A percentile compares a stretch with the other conserved stretches of the same genome.
Conservation (phyloP, 2,113 vertebrate genomes). For the Campylomormyrus numenius region DNA sequence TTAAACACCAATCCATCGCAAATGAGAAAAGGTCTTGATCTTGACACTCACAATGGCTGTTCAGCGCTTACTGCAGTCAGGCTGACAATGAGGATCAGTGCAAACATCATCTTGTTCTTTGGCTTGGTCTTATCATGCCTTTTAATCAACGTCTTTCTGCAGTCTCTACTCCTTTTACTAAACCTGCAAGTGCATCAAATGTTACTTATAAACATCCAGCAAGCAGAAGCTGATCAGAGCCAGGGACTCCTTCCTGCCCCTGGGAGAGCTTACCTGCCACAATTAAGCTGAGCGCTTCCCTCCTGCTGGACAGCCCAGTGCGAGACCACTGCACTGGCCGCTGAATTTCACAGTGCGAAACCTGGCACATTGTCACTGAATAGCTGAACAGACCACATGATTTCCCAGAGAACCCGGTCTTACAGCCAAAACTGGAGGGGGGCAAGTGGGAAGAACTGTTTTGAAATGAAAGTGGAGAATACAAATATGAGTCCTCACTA, state of each 20-base stretch:
- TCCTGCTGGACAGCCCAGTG: not conserved
- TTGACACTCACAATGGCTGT: constrained; percentile 52
- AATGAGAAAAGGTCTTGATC: not conserved
- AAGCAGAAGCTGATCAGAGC: not conserved
- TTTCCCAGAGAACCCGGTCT: constrained; percentile 33
- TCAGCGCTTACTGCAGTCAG: constrained; percentile 33
- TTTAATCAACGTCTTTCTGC: not conserved
- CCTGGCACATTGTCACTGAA: constrained; percentile 20
- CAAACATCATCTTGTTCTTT: constrained; percentile 20
- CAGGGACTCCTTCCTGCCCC: not conserved
- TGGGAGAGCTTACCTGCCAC: not conserved
- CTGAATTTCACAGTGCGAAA: not conserved
- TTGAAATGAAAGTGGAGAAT: not conserved
- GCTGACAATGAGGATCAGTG: constrained; percentile 29
- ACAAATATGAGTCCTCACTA: not conserved
- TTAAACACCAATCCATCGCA: not conserved
- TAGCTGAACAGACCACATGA: constrained; percentile 35
- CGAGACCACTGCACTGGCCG: not conserved
- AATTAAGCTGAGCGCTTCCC: not conserved
- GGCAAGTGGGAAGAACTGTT: not conserved
- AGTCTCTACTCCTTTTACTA: not conserved
- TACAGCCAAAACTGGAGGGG: not conserved
- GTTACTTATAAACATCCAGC: not conserved
- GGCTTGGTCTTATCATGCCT: not conserved
- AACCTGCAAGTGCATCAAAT: not conserved